These are phyloP conservation scores for Anarsia innoxiella DNA, from an alignment of 2,888 invertebrate species.

Conservation along the genomic window DNA sequence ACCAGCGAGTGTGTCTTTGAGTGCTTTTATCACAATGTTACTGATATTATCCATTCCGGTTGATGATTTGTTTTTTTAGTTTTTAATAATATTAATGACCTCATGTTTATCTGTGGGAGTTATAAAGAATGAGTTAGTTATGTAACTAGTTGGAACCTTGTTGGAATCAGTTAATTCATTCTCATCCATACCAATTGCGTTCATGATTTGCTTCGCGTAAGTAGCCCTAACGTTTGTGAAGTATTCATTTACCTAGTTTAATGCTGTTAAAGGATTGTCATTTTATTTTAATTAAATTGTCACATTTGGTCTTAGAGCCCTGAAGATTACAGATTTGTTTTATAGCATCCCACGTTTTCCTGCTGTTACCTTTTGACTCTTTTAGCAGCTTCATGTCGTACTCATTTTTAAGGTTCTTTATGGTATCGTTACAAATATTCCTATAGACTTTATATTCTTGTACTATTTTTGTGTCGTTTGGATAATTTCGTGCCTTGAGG, in stretches of 20 bases:
- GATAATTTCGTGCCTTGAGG: no score
- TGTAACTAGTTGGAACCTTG: background rate
- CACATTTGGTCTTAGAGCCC: no score
- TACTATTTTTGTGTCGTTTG: no score
- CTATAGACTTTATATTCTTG: no score
- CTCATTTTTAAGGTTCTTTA: no score
- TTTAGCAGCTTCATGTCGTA: no score
- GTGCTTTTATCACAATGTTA: background rate
- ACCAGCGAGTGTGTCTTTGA: background rate
- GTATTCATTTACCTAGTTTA: background rate
- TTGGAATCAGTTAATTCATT: background rate
- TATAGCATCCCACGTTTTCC: no score
- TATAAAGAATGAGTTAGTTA: background rate
- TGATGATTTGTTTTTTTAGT: background rate
- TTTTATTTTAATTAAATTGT: background rate
- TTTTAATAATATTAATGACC: background rate
- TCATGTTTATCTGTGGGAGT: background rate
- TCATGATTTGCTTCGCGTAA: background rate
- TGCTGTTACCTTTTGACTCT: no score
- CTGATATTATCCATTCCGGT: background rate
- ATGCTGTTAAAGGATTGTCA: background rate
- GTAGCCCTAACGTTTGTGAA: background rate
- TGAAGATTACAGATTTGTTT: no score
- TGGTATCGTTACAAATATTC: no score
- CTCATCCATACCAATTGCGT: background rate